These are phyloP conservation scores for Drosophila nikananu DNA, from an alignment of 1,140 invertebrate genomes.

Conservation along the genomic window DNA sequence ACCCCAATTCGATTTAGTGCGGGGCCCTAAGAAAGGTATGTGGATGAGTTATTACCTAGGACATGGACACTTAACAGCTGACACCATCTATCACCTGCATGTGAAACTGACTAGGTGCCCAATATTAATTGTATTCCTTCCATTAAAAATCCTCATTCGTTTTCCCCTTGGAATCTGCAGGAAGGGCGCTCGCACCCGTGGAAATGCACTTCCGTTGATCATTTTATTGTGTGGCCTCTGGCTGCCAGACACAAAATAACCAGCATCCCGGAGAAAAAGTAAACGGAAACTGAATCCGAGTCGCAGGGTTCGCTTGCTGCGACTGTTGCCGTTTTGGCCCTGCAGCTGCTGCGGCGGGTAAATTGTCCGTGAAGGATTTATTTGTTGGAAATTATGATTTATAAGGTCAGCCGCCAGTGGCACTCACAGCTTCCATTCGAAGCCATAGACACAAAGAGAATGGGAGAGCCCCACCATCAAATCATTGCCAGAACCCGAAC, in stretches of 20 bases:
- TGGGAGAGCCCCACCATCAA: slow-evolving; percentile 13
- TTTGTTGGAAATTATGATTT: slow-evolving; percentile 82
- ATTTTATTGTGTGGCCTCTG: slow-evolving; percentile 35
- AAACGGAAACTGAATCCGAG: slow-evolving; percentile 39
- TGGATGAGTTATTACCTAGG: slow-evolving; percentile 10
- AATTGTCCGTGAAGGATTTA: slow-evolving; percentile 83
- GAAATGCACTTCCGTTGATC: slow-evolving; percentile 37
- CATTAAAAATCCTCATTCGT: slow-evolving; percentile 14
- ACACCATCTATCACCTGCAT: slow-evolving; percentile 37
- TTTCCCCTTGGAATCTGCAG: not conserved
- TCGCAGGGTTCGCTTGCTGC: slow-evolving; percentile 22
- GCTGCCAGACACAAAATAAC: slow-evolving; percentile 44
- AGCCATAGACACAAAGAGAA: slow-evolving; percentile 10
- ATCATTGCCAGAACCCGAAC: slow-evolving; percentile 35
- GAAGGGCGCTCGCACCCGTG: not conserved
- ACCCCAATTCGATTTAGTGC: not conserved
- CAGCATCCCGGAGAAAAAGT: slow-evolving; percentile 16
- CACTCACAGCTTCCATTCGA: slow-evolving; percentile 31
- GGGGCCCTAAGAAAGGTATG: not conserved
- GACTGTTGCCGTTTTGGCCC: slow-evolving; percentile 70
- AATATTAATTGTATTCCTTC: slow-evolving; percentile 26
- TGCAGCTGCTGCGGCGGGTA: slow-evolving; percentile 53
- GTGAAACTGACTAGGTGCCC: slow-evolving; percentile 16
- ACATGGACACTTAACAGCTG: slow-evolving; percentile 14
- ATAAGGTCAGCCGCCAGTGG: slow-evolving; percentile 69